Evolutionary conservation across 2,113 vertebrate species (phyloP).

Genomic region (Proteles cristata): DNA sequence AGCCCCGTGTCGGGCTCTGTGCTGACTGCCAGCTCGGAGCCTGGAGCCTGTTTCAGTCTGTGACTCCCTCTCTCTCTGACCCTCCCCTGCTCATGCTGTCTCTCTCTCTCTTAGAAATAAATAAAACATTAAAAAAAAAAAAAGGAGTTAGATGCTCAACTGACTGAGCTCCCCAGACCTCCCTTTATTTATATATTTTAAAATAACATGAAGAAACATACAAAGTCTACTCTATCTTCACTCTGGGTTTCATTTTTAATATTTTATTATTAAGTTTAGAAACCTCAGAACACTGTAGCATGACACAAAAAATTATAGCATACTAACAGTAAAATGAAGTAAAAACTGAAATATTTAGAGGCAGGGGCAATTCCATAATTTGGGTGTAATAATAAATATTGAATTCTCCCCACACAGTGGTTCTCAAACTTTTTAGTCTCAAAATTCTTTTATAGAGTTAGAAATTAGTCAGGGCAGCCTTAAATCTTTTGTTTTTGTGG

Average conservation of each 20-base stretch:
- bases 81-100: too few relatives aligned
- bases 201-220: constrained; percentile 56
- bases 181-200: constrained; percentile 58
- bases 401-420: neutral
- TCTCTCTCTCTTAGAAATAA: too few relatives aligned
- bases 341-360: constrained; percentile 21
- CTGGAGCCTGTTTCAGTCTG: too few relatives aligned
- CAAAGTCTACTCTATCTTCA: constrained; percentile 46
- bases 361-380: neutral
- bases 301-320: constrained; percentile 41
- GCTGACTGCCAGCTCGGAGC: too few relatives aligned
- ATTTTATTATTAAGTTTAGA: constrained; percentile 72
- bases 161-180: too few relatives aligned
- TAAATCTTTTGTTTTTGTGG: neutral
- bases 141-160: too few relatives aligned
- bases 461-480: neutral
- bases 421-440: constrained; percentile 36
- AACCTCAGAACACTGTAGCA: constrained; percentile 52
- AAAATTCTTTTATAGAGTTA: neutral
- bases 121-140: too few relatives aligned
- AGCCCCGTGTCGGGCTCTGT: too few relatives aligned
- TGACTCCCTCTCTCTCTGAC: too few relatives aligned
- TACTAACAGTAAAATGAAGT: constrained; percentile 42
- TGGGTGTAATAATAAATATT: neutral
- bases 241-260: constrained; percentile 71